A percentile compares a stretch with the other conserved stretches of the same genome.
phyloP scores from a whole-genome alignment of 2,797 vertebrate genomes.

The Sebastolobus altivelis region DNA sequence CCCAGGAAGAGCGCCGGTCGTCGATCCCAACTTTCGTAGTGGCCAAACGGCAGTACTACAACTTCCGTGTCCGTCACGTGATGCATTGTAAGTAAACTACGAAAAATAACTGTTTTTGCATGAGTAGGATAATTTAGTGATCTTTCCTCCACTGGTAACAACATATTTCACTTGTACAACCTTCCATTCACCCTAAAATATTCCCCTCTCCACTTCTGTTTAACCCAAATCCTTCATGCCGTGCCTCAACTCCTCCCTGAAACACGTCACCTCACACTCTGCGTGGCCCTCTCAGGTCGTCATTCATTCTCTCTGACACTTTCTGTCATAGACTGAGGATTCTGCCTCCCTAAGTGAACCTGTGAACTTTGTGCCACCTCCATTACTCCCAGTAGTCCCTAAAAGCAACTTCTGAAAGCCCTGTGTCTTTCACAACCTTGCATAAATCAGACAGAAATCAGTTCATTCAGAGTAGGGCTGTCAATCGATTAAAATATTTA shows the following conservation, averaged over 20 bases:
- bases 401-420: background rate
- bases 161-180: slow-evolving; percentile 14
- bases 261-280: slow-evolving; percentile 16
- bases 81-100: background rate
- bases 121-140: background rate
- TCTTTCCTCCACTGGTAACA: background rate
- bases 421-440: background rate
- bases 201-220: slow-evolving; percentile 24
- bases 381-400: background rate
- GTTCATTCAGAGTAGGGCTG: background rate
- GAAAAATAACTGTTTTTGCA: background rate
- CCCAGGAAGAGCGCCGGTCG: too few species aligned
- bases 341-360: slow-evolving; percentile 46
- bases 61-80: too few species aligned
- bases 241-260: slow-evolving; percentile 10
- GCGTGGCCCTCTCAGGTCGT: slow-evolving; percentile 48
- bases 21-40: too few species aligned
- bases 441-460: background rate
- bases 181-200: slow-evolving; percentile 2
- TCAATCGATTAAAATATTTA: too few species aligned
- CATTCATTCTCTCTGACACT: slow-evolving; percentile 66
- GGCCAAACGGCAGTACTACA: too few species aligned
- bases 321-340: slow-evolving; percentile 62
- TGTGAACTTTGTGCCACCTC: slow-evolving; percentile 34
- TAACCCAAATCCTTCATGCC: slow-evolving; percentile 10